Evolutionary conservation across 1,140 invertebrate genomes (phyloP).

Genomic region (Diachasmimorpha longicaudata): DNA sequence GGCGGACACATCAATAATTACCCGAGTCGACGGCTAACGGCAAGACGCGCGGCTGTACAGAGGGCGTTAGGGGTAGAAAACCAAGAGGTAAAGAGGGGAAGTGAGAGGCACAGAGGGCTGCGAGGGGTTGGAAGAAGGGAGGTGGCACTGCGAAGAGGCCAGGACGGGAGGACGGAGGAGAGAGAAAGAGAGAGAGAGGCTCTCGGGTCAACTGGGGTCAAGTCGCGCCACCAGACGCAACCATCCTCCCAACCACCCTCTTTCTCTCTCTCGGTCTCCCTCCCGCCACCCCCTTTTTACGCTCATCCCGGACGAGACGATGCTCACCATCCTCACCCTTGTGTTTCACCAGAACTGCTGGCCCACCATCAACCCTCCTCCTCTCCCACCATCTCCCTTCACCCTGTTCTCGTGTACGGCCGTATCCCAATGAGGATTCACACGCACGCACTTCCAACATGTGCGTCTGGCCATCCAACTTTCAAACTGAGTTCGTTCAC

Average conservation of each 20-base stretch:
- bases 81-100: slow-evolving; percentile 10
- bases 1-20: slow-evolving; percentile 63
- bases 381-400: not conserved
- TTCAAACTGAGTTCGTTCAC: slow-evolving; percentile 27
- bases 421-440: not conserved
- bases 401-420: not conserved
- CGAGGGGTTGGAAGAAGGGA: slow-evolving; percentile 14
- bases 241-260: slow-evolving; percentile 16
- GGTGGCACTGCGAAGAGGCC: slow-evolving; percentile 14
- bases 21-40: slow-evolving; percentile 52
- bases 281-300: slow-evolving; percentile 13
- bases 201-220: slow-evolving; percentile 60
- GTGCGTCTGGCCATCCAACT: slow-evolving; percentile 22
- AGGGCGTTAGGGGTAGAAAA: slow-evolving; percentile 42
- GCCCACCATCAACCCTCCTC: slow-evolving; percentile 1
- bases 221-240: slow-evolving; percentile 59
- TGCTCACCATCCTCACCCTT: not conserved
- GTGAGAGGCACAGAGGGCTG: not conserved
- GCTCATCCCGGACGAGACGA: slow-evolving; percentile 5
- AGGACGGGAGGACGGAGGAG: slow-evolving; percentile 31
- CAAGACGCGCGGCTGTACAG: slow-evolving; percentile 44
- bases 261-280: not conserved
- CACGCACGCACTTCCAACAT: slow-evolving; percentile 4
- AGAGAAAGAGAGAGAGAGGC: slow-evolving; percentile 38
- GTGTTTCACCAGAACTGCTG: slow-evolving; percentile 7